phyloP scores from a whole-genome alignment of 53 echinoderm and acorn worm species.

The Echinometra lucunter region DNA sequence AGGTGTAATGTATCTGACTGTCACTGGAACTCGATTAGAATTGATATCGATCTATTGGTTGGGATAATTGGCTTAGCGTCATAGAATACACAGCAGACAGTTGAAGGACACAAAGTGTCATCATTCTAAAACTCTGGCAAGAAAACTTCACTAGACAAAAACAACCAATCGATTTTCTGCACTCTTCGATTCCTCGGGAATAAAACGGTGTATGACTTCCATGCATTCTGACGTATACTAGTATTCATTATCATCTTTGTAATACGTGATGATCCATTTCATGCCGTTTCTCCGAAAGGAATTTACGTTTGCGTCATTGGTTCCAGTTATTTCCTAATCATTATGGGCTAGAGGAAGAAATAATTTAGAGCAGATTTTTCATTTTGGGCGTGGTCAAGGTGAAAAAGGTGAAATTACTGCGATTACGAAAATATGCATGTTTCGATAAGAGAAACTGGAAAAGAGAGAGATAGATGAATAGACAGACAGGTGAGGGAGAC shows the following conservation, averaged over 20 bases:
- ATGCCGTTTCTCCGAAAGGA: neutral
- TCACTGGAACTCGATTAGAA: constrained; percentile 20
- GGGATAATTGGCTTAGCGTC: constrained; percentile 21
- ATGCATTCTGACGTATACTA: constrained; percentile 3
- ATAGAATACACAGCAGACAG: constrained; percentile 10
- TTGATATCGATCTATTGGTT: constrained; percentile 20
- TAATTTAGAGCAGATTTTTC: no score
- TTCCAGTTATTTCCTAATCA: neutral
- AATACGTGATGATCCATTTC: neutral
- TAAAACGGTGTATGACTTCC: constrained; percentile 42
- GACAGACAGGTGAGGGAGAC: neutral
- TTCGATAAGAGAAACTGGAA: neutral
- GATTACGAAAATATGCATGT: no score
- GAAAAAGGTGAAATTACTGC: no score
- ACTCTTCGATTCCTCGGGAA: constrained; percentile 13
- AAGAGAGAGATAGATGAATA: neutral
- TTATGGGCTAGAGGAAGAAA: no score
- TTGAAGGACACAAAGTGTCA: neutral
- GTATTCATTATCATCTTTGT: neutral
- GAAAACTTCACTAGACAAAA: neutral
- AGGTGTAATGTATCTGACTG: neutral
- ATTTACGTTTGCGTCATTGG: neutral
- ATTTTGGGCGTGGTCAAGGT: no score
- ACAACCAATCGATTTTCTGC: constrained; percentile 36
- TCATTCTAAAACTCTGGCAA: neutral